Evolutionary conservation across 2,113 vertebrate genomes (phyloP), one percentile per base, ranked within the genome.

Genomic region (Rhombomys opimus): DNA sequence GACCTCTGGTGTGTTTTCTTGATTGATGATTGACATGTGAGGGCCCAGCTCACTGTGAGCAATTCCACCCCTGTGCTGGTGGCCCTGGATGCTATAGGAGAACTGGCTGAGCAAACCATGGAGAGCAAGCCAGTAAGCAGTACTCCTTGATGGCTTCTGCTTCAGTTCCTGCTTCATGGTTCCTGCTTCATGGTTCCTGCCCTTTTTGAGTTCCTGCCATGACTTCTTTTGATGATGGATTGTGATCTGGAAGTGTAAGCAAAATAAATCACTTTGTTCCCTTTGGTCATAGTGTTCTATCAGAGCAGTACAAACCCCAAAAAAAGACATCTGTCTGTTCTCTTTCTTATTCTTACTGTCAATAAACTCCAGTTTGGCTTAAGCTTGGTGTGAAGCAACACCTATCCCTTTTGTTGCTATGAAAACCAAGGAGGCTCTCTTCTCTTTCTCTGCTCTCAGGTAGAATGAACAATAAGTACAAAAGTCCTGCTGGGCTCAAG

Each of bases 271-370:
- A 30, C 35, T 17, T 38, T 73, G 6, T 18, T 73, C 72, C n/a
- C n/a, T 38, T 73, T 73, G n/a, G 72, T 73, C n/a, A 73, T 38
- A 73, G n/a, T 4, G 8, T 38, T 73, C 72, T 73, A 38, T 73
- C n/a, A 73, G n/a, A 38, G 8, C 72, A 22, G 17, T 73, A 73
- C n/a, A 73, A 73, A 73, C n/a, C n/a, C 20, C 18, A 38, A 46
- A 38, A 17, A 22, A 73, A 73, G 32, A 61, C 75, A 80, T 81
- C 70, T 88, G 12, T 57, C 25, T 77, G 25, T 11, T 67, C 7
- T 38, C n/a, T 8, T 93, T 85, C 77, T 35, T 93, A 65, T 25
- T 90, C 77, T 35, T 93, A 65, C 32, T 90, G 72, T 90, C 59
- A 78, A 10, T 59, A 88, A 91, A 88, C 73, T 50, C 32, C 20